Conservation (phyloP, 2,888 invertebrate species). For the Rambutsinella grinnellia region DNA sequence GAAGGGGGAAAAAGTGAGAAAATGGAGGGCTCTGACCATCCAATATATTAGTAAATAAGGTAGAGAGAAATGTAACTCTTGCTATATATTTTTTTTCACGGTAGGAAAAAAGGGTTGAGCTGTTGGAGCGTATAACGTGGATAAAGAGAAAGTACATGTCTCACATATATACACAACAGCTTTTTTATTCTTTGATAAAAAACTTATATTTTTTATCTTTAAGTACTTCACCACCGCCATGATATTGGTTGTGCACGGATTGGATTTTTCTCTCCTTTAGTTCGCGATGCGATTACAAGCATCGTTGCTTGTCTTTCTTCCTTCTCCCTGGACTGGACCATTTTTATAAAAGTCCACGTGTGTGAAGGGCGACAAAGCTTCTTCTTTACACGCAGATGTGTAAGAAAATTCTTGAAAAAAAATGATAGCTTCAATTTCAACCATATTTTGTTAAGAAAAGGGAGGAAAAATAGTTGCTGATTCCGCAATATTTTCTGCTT, state of each 20-base stretch:
- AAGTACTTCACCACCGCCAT: conserved; percentile 8
- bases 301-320: conserved; percentile 1
- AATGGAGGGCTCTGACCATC: conserved; percentile 17
- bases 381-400: no score
- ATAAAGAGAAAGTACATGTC: neutral
- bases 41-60: no score
- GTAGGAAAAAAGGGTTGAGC: no score
- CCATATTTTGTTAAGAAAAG: conserved; percentile 6
- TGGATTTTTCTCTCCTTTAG: no score
- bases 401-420: no score
- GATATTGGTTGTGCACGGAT: no score
- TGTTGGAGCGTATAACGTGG: neutral
- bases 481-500: conserved; percentile 20
- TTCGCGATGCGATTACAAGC: conserved; percentile 21
- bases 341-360: no score
- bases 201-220: conserved; percentile 14
- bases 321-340: no score
- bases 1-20: conserved; percentile 32
- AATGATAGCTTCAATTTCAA: conserved; percentile 24
- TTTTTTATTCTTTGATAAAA: conserved; percentile 18
- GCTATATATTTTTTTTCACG: no score
- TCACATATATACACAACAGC: no score
- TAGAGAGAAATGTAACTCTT: no score
- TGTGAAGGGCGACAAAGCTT: no score
- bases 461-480: conserved; percentile 23